phyloP scores from a whole-genome alignment of 1,140 invertebrate species.

The Orchesella cincta region DNA sequence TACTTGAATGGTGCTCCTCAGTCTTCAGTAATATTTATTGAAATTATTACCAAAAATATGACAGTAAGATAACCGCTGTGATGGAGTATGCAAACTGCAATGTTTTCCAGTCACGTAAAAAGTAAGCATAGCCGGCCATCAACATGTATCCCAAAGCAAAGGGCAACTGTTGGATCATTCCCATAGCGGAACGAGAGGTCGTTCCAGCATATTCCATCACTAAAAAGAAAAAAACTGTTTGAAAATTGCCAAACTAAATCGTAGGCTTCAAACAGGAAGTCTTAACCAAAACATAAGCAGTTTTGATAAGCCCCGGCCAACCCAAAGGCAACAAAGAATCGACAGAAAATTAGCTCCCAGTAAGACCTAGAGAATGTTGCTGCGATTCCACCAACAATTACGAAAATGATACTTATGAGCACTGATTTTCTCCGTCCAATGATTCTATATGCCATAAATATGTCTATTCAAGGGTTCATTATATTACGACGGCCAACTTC shows the following conservation, averaged over 20 bases:
- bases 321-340: constrained; percentile 67
- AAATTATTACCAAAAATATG: constrained; percentile 63
- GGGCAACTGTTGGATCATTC: constrained; percentile 41
- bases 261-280: not conserved
- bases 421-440: constrained; percentile 52
- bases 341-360: constrained; percentile 64
- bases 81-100: constrained; percentile 71
- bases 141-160: constrained; percentile 71
- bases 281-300: constrained; percentile 66
- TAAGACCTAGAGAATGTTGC: constrained; percentile 67
- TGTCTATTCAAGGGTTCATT: not conserved
- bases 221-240: not conserved
- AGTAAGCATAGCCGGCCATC: constrained; percentile 70
- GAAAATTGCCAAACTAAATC: not conserved
- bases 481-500: not conserved
- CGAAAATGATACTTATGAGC: constrained; percentile 51
- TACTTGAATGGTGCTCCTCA: too few species aligned
- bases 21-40: constrained; percentile 24
- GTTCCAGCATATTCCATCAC: constrained; percentile 41
- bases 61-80: constrained; percentile 67
- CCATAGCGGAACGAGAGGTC: constrained; percentile 34
- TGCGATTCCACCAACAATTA: constrained; percentile 48
- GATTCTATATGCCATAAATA: constrained; percentile 34
- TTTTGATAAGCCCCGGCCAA: constrained; percentile 73
- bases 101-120: constrained; percentile 71